These are phyloP conservation scores for Pseudolycoriella hygida DNA, from an alignment of 2,888 invertebrate species.

Conservation along the genomic window DNA sequence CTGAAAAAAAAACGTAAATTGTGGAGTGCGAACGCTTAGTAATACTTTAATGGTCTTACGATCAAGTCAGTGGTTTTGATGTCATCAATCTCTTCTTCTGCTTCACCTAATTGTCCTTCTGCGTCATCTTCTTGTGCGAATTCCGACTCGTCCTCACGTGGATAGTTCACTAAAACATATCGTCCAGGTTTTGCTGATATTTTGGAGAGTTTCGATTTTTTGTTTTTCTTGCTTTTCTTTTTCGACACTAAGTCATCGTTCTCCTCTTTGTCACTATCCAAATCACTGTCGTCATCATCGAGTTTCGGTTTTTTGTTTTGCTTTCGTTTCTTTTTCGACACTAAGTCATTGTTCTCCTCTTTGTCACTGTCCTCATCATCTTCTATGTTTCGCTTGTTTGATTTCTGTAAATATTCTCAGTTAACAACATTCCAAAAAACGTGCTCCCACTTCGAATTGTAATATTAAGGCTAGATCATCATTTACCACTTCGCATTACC, in stretches of 20 bases:
- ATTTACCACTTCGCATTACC: conserved; percentile 18
- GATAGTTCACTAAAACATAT: conserved; percentile 20
- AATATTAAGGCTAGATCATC: background rate
- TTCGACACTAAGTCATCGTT: conserved; percentile 9
- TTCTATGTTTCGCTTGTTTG: background rate
- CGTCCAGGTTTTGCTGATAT: conserved; percentile 9
- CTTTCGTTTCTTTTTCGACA: conserved; percentile 12
- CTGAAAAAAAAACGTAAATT: conserved; percentile 13
- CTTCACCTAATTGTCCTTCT: too few relatives aligned
- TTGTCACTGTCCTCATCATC: background rate
- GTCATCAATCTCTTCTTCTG: conserved; percentile 10
- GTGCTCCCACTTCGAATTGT: background rate
- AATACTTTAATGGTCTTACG: conserved; percentile 9
- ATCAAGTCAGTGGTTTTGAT: conserved; percentile 9
- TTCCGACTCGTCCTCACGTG: conserved; percentile 10
- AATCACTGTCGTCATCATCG: conserved; percentile 1
- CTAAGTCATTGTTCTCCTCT: conserved; percentile 9
- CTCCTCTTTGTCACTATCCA: conserved; percentile 3
- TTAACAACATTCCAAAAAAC: background rate
- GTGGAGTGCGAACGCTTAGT: too few relatives aligned
- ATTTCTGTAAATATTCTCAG: conserved; percentile 1
- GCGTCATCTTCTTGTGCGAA: too few relatives aligned
- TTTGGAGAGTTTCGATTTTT: conserved; percentile 2
- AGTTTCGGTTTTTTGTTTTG: conserved; percentile 7
- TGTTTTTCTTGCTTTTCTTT: conserved; percentile 12